phyloP scores from a whole-genome alignment of 2,797 vertebrate species.

The Sciaenops ocellatus region DNA sequence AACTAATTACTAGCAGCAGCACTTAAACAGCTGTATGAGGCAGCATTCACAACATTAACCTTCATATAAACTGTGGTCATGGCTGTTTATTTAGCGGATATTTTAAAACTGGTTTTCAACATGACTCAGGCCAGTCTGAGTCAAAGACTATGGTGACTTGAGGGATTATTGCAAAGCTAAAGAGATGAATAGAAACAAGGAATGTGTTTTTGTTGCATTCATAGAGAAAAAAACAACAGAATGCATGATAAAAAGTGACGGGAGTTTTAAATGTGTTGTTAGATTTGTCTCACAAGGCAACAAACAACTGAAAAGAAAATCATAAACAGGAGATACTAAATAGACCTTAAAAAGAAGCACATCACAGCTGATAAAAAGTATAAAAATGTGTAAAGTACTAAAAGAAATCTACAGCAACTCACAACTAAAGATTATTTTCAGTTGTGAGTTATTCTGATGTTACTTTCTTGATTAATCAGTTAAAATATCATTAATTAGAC shows the following conservation, averaged over 20 bases:
- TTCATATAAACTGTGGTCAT: conserved; percentile 13
- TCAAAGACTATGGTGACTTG: conserved; percentile 30
- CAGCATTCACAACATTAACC: not conserved
- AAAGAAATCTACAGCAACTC: too few species aligned
- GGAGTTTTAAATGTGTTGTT: not conserved
- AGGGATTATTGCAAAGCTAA: conserved; percentile 36
- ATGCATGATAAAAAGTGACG: not conserved
- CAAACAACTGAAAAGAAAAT: not conserved
- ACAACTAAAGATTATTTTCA: too few species aligned
- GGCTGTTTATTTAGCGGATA: conserved; percentile 40
- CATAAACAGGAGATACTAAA: not conserved
- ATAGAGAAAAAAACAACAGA: not conserved
- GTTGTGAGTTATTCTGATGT: too few species aligned
- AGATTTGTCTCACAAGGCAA: not conserved
- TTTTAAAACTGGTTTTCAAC: conserved; percentile 34
- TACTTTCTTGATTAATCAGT: too few species aligned
- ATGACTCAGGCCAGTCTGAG: conserved; percentile 34
- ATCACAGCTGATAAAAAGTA: too few species aligned
- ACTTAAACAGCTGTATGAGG: not conserved
- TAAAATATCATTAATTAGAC: too few species aligned
- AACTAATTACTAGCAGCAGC: not conserved
- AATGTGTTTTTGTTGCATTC: not conserved
- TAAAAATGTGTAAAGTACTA: too few species aligned
- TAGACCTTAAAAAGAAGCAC: not conserved
- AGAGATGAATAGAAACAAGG: conserved; percentile 11